These are phyloP conservation scores for Agonopterix heracliana DNA, from an alignment of 2,888 invertebrate species.

Conservation along the genomic window DNA sequence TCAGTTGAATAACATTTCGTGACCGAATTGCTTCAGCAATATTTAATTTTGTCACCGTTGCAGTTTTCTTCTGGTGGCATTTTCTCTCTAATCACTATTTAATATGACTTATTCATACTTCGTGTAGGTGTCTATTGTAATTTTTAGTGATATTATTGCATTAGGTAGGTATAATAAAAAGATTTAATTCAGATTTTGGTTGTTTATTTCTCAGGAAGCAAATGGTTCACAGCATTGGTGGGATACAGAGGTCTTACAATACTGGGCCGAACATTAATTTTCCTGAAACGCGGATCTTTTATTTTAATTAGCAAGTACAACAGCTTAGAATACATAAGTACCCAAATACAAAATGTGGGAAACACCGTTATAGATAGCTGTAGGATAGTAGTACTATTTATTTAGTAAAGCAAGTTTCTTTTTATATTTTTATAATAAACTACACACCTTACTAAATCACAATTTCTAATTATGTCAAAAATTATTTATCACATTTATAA, in stretches of 20 bases:
- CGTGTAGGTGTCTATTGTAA: too few relatives aligned
- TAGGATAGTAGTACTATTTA: conserved; percentile 52
- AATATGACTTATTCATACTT: too few relatives aligned
- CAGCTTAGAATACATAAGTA: conserved; percentile 67
- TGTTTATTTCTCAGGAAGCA: conserved; percentile 75
- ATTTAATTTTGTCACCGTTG: too few relatives aligned
- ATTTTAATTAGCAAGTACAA: conserved; percentile 60
- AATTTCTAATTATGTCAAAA: conserved; percentile 73
- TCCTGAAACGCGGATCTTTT: conserved; percentile 50
- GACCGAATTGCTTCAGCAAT: too few relatives aligned
- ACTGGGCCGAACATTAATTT: conserved; percentile 63
- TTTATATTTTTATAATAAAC: conserved; percentile 44
- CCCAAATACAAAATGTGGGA: conserved; percentile 67
- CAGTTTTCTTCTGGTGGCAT: too few relatives aligned
- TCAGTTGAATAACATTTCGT: too few relatives aligned
- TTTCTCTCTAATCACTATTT: too few relatives aligned
- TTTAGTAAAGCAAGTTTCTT: conserved; percentile 67
- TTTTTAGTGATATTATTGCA: too few relatives aligned
- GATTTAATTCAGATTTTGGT: conserved; percentile 52
- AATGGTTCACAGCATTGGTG: conserved; percentile 76
- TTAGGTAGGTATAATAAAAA: not conserved
- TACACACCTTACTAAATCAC: conserved; percentile 74
- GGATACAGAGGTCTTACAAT: conserved; percentile 69
- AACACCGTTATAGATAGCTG: conserved; percentile 61
- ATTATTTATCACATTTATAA: conserved; percentile 72